Percentiles rank a stretch among this genome's conserved stretches.
These are phyloP conservation scores for Daptonema setosum DNA, from an alignment of 2,888 invertebrate species.

Conservation along the genomic window DNA sequence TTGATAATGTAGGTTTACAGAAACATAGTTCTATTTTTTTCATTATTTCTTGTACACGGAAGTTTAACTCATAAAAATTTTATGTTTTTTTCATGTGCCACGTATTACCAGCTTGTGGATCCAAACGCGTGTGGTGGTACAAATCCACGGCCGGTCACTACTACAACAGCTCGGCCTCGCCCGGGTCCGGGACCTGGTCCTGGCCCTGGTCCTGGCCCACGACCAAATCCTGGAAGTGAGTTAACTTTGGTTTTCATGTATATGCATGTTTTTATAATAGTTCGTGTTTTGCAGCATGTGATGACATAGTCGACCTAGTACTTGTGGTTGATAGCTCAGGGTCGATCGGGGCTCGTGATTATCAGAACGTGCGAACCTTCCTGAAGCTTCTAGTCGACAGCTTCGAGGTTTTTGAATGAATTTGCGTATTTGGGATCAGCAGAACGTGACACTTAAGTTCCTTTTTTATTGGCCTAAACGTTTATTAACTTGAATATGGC, in stretches of 20 bases:
- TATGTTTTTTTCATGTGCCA: no score
- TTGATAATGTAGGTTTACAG: no score
- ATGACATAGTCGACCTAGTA: background rate
- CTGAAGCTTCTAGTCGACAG: constrained; percentile 1
- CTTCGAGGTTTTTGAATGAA: no score
- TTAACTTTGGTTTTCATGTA: no score
- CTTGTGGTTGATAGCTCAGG: constrained; percentile 7
- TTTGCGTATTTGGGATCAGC: no score
- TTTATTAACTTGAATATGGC: no score
- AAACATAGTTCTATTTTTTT: no score
- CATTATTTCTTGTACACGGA: no score
- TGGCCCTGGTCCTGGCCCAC: background rate
- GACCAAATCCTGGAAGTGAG: background rate
- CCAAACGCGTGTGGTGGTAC: background rate
- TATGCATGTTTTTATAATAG: no score
- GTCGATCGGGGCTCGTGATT: constrained; percentile 4
- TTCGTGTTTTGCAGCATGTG: background rate
- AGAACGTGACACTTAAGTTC: no score
- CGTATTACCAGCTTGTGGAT: background rate
- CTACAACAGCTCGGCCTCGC: background rate
- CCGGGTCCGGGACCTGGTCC: background rate
- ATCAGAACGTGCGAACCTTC: constrained; percentile 4
- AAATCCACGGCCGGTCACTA: background rate
- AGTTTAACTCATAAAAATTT: no score
- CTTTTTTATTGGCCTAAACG: no score